phyloP scores from a whole-genome alignment of 2,888 invertebrate genomes.

The Octonoba sinensis region DNA sequence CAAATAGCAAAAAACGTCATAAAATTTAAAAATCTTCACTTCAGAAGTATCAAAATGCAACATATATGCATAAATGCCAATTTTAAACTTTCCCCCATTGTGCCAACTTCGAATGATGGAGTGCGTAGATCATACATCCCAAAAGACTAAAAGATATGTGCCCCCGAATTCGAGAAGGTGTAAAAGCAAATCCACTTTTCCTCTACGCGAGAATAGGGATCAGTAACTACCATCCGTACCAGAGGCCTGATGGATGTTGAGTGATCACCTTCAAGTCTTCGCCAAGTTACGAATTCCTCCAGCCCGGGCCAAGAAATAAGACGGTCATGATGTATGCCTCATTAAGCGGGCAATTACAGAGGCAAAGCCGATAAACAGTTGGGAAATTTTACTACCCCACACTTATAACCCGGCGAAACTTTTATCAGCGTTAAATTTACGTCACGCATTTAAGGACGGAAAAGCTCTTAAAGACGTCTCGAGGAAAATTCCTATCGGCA shows the following conservation, averaged over 20 bases:
- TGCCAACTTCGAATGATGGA: no score
- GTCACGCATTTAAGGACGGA: conserved; percentile 44
- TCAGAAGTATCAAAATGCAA: no score
- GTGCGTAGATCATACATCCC: no score
- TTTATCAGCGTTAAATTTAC: conserved; percentile 60
- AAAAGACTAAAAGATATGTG: no score
- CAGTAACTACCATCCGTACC: conserved; percentile 20
- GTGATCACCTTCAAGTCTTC: conserved; percentile 42
- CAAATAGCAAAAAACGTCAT: no score
- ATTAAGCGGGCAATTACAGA: conserved; percentile 59
- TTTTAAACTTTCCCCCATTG: no score
- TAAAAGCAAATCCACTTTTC: conserved; percentile 51
- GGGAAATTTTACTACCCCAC: conserved; percentile 57
- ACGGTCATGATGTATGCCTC: conserved; percentile 36
- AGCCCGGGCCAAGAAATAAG: conserved; percentile 47
- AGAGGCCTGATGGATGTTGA: conserved; percentile 48
- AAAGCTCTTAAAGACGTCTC: conserved; percentile 1
- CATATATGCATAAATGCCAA: no score
- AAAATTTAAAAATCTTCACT: no score
- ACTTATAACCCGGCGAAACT: conserved; percentile 36
- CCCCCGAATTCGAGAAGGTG: conserved; percentile 20
- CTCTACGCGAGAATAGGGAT: conserved; percentile 3
- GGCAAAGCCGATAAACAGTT: conserved; percentile 60
- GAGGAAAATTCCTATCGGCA: conserved; percentile 28
- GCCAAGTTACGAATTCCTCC: conserved; percentile 42